Evolutionary conservation across 2,888 invertebrate genomes (phyloP).

Genomic region (Heteromyza rotundicornis): DNA sequence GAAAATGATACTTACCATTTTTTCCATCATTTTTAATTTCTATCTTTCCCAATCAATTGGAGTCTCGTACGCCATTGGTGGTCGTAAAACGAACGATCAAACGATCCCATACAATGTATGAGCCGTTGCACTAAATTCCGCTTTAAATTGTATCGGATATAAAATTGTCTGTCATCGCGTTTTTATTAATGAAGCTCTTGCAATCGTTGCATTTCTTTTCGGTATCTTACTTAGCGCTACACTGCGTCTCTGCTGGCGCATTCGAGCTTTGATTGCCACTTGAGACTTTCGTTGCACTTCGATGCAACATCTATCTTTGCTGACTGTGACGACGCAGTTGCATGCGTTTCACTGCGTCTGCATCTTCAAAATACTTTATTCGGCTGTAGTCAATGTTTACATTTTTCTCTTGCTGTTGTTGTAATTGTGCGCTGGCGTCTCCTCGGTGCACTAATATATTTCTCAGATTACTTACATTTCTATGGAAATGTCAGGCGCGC

Average conservation of each 20-base stretch:
- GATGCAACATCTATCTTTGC: not conserved
- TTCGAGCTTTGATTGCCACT: not conserved
- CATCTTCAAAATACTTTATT: no score
- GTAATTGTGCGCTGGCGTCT: constrained; percentile 1
- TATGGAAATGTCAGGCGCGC: constrained; percentile 8
- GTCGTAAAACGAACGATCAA: not conserved
- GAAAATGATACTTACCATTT: not conserved
- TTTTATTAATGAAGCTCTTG: not conserved
- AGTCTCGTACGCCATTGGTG: not conserved
- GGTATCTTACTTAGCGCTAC: no score
- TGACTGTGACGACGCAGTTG: not conserved
- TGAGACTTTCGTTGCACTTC: constrained; percentile 11
- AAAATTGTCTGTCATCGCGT: not conserved
- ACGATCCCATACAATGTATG: no score
- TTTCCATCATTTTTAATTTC: no score
- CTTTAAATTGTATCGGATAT: no score
- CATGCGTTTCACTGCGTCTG: not conserved
- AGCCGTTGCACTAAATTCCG: no score
- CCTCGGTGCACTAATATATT: not conserved
- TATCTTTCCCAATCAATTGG: no score
- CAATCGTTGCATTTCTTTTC: not conserved
- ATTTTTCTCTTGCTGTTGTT: not conserved
- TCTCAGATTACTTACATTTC: constrained; percentile 7
- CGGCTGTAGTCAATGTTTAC: not conserved
- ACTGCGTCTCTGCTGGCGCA: not conserved